Base-by-base conservation (phyloP, 2,888 invertebrate genomes). In the Drosophila anomelani region DNA sequence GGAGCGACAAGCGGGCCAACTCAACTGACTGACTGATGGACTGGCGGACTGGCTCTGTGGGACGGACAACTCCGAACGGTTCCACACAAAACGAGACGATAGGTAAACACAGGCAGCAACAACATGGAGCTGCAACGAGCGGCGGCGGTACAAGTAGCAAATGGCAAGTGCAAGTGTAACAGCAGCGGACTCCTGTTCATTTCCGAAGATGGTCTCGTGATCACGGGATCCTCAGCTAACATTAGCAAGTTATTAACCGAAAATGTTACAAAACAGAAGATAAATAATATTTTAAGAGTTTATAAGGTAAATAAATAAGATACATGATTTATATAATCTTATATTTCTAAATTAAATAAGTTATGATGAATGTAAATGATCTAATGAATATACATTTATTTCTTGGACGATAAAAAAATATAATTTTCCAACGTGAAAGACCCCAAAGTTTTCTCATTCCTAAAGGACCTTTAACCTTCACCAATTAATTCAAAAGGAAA, bases 161-260 rank as follows among this genome's bases (percentile, higher is more conserved):
- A 44, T 74, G 73, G 82, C 89, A 86, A 89, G 85, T 89, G 89
- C 85, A 85, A 89, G 88, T 89, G 88, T 86, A 87, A 80, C 85
- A 85, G 73, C 85, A 57, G 71, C 56, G 12, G 29, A 54, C 53
- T 62, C 38, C 67, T 49, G 44, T 36, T 36, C 66, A 43, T 47
- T 46, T 44, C 38, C 46, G 13, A 39, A 44, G 59, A 55, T 75
- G 68, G 56, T 10, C 59, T 38, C 56, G 72, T 68, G 72, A 68
- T 36, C 57, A 29, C 36, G 36, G 41, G 39, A 13, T n/a, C 23
- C 41, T 20, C n/a, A n/a, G 17, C 32, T 4, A 8, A 34, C 20
- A 51, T 15, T 34, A 34, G 15, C 7, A 53, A 23, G 51, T 36
- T 34, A 20, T 32, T n/a, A 55, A 32, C 10, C 2, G 4, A 15